These are phyloP conservation scores for Apamea crenata DNA, from an alignment of 2,888 invertebrate species.

Conservation along the genomic window DNA sequence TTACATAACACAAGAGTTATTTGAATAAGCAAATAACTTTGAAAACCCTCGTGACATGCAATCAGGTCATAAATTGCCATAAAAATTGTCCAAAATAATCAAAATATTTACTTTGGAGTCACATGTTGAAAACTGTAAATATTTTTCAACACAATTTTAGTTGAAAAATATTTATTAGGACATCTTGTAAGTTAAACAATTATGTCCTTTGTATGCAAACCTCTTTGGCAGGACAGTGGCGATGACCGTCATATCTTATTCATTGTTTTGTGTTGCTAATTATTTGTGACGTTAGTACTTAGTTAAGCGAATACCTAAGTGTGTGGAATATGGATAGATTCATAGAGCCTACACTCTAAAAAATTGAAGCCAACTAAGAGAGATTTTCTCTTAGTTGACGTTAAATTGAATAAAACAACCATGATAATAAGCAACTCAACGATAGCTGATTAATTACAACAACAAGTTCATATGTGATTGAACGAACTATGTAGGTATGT, in stretches of 20 bases:
- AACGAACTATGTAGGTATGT: no score
- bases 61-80: not conserved
- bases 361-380: no score
- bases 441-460: no score
- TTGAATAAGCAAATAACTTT: constrained; percentile 12
- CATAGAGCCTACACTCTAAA: no score
- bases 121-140: constrained; percentile 13
- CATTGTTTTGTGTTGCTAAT: constrained; percentile 45
- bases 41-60: not conserved
- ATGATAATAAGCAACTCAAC: no score
- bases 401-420: no score
- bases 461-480: no score
- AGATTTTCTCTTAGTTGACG: no score
- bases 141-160: constrained; percentile 13
- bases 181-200: not conserved
- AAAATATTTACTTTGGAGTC: constrained; percentile 2
- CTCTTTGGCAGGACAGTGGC: constrained; percentile 15
- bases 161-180: not conserved
- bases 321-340: not conserved
- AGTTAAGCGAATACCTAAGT: not conserved
- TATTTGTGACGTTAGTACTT: constrained; percentile 23
- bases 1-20: not conserved
- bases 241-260: constrained; percentile 37
- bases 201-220: constrained; percentile 22
- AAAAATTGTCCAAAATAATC: not conserved